phyloP scores from a whole-genome alignment of 2,113 vertebrate species.

The Anoplopoma fimbria region DNA sequence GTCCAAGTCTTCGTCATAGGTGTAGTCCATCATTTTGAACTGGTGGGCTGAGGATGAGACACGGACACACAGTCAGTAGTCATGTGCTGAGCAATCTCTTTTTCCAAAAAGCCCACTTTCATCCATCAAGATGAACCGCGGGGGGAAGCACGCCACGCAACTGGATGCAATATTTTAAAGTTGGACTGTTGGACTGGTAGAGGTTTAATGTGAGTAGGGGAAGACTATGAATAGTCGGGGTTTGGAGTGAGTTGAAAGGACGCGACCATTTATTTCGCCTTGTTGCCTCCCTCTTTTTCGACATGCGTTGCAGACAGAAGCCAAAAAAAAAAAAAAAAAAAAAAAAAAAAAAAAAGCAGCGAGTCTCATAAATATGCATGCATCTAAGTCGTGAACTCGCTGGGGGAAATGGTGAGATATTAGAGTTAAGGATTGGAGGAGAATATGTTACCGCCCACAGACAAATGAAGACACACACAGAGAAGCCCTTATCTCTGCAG shows the following conservation, averaged over 20 bases:
- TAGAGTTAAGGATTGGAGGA: constrained; percentile 79
- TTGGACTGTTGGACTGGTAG: constrained; percentile 29
- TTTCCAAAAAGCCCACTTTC: constrained; percentile 43
- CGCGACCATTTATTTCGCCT: constrained; percentile 46
- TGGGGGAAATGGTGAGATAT: constrained; percentile 75
- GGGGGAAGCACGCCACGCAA: constrained; percentile 10
- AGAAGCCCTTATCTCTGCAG: constrained; percentile 71
- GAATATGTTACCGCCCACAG: constrained; percentile 81
- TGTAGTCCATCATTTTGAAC: constrained; percentile 99
- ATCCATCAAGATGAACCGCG: constrained; percentile 57
- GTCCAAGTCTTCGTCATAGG: constrained; percentile 98
- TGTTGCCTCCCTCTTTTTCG: constrained; percentile 31
- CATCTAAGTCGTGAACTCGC: constrained; percentile 77
- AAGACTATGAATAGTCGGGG: constrained; percentile 7
- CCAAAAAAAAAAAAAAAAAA: constrained; percentile 54
- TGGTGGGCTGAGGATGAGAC: constrained; percentile 87
- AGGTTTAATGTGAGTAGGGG: constrained; percentile 39
- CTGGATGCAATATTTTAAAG: constrained; percentile 12
- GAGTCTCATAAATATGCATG: constrained; percentile 83
- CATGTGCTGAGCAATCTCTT: constrained; percentile 47
- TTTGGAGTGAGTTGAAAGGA: constrained; percentile 43
- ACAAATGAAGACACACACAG: constrained; percentile 78
- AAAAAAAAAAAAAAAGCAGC: constrained; percentile 65
- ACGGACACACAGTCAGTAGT: constrained; percentile 47
- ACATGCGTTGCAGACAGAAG: constrained; percentile 59